phyloP scores from a whole-genome alignment of 2,888 invertebrate genomes.

The Exocentrus adspersus region DNA sequence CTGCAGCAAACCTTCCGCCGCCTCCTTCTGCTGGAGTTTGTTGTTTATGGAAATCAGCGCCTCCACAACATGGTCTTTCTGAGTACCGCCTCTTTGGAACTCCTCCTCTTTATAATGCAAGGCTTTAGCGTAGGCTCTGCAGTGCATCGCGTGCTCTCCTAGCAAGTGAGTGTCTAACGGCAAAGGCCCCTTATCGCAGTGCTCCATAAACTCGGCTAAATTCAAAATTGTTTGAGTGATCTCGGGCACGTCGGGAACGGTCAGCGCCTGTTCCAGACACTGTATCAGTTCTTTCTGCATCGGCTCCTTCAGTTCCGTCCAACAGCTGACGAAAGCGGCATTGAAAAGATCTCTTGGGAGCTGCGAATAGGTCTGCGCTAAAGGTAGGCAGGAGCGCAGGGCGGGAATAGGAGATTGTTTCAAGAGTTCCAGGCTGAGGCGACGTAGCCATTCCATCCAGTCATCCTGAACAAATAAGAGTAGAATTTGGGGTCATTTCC shows the following conservation, averaged over 20 bases:
- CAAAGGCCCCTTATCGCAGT: slow-evolving; percentile 95
- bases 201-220: slow-evolving; percentile 99
- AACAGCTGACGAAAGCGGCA: slow-evolving; percentile 98
- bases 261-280: slow-evolving; percentile 88
- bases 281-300: slow-evolving; percentile 81
- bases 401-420: slow-evolving; percentile 97
- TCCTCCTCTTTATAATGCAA: slow-evolving; percentile 93
- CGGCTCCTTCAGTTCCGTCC: slow-evolving; percentile 90
- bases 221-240: slow-evolving; percentile 96
- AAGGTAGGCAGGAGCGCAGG: slow-evolving; percentile 86
- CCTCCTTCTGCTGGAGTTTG: slow-evolving; percentile 97
- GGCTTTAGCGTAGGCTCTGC: slow-evolving; percentile 84
- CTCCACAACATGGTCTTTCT: slow-evolving; percentile 83
- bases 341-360: slow-evolving; percentile 97
- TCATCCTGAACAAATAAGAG: slow-evolving; percentile 74
- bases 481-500: no score
- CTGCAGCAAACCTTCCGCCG: slow-evolving; percentile 92
- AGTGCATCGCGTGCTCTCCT: slow-evolving; percentile 94
- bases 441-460: slow-evolving; percentile 97
- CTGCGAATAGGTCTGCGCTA: slow-evolving; percentile 95
- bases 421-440: slow-evolving; percentile 90
- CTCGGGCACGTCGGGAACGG: slow-evolving; percentile 93
- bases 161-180: slow-evolving; percentile 88
- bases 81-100: slow-evolving; percentile 78
- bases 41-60: slow-evolving; percentile 97